Conservation (phyloP, 2,113 vertebrate species). For the Oenanthe oenanthe region DNA sequence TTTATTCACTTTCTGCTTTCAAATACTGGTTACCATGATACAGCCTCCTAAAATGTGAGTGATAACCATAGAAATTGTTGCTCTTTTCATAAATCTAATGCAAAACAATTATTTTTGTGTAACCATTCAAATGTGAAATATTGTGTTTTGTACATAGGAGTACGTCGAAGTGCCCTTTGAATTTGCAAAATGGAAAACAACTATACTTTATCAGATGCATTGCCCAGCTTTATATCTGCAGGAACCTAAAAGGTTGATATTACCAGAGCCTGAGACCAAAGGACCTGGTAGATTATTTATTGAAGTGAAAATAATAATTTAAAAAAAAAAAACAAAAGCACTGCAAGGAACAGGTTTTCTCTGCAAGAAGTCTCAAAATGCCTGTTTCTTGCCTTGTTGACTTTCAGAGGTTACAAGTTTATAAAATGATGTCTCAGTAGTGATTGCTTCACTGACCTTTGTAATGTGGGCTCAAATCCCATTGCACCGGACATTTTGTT, state of each 20-base stretch:
- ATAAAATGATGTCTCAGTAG: background rate
- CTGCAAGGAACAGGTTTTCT: background rate
- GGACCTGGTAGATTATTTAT: background rate
- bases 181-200: background rate
- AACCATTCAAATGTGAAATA: background rate
- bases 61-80: background rate
- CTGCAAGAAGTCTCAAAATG: background rate
- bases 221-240: background rate
- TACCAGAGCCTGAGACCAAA: background rate
- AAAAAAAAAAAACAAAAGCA: background rate
- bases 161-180: background rate
- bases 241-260: background rate
- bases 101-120: background rate
- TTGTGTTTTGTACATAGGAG: background rate
- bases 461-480: background rate
- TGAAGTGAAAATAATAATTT: background rate
- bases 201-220: background rate
- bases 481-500: background rate
- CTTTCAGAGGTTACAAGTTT: background rate
- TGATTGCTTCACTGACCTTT: background rate
- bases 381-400: background rate
- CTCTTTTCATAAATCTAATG: background rate
- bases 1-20: background rate
- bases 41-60: background rate
- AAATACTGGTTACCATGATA: background rate